Conservation (phyloP, 2,113 vertebrate species). For the Pampusana beccarii region DNA sequence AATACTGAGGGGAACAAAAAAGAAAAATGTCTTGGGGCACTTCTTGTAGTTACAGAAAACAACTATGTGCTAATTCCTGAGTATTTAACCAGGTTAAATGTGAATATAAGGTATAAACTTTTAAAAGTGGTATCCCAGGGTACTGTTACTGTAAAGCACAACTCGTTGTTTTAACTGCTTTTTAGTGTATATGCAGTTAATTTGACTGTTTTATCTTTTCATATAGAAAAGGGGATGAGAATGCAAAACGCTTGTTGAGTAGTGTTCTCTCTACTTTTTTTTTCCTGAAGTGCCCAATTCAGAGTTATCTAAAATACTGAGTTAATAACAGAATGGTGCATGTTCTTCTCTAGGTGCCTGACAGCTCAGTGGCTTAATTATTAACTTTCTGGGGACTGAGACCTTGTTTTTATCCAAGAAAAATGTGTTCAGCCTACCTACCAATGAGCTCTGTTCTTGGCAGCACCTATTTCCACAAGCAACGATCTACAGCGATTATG, state of each 20-base stretch:
- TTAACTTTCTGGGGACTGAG: not conserved
- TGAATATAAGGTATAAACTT: not conserved
- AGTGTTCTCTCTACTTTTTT: not conserved
- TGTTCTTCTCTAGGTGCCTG: not conserved
- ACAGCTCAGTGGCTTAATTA: constrained; percentile 31
- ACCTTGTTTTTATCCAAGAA: constrained; percentile 33
- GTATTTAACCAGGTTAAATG: not conserved
- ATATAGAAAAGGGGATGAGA: not conserved
- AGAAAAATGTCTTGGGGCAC: rapidly evolving
- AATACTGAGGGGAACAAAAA: not conserved
- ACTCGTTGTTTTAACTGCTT: not conserved
- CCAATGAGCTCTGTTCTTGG: not conserved
- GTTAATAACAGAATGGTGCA: not conserved
- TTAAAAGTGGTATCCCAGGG: not conserved
- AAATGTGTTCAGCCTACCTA: not conserved
- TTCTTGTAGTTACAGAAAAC: not conserved
- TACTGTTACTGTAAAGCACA: not conserved
- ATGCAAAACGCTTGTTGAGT: not conserved
- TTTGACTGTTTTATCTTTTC: not conserved
- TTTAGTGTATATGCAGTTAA: not conserved
- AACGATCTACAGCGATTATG: not conserved
- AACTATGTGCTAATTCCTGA: rapidly evolving
- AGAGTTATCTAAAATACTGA: not conserved
- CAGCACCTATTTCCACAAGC: constrained; percentile 5
- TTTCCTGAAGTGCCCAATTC: not conserved